Percentiles rank a stretch among this genome's conserved stretches.
These are phyloP conservation scores for Gerris lacustris DNA, from an alignment of 2,888 invertebrate species.

Conservation along the genomic window DNA sequence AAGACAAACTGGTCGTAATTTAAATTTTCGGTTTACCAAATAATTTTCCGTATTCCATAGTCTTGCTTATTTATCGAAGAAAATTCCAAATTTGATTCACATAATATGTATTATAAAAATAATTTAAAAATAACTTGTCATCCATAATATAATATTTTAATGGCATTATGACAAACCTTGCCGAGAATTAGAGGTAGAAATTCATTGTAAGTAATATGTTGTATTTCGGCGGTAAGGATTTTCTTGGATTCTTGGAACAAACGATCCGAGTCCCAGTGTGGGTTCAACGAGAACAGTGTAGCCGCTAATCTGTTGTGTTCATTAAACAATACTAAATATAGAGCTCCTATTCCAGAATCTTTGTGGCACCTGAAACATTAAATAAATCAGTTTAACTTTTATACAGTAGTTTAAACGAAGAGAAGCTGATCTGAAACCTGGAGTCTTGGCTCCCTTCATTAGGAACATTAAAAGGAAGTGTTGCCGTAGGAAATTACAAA, in stretches of 20 bases:
- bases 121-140: not conserved
- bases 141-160: not conserved
- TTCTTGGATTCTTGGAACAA: conserved; percentile 63
- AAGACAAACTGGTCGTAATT: too few relatives aligned
- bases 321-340: conserved; percentile 37
- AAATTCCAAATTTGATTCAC: not conserved
- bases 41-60: too few relatives aligned
- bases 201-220: conserved; percentile 73
- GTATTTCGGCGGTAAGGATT: conserved; percentile 63
- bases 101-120: not conserved
- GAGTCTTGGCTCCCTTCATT: too few relatives aligned
- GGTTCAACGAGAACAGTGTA: conserved; percentile 54
- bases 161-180: conserved; percentile 42
- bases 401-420: not conserved
- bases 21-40: too few relatives aligned
- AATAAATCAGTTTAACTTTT: not conserved
- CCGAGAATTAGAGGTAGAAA: conserved; percentile 67
- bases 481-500: too few relatives aligned
- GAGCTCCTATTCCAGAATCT: conserved; percentile 26
- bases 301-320: conserved; percentile 72
- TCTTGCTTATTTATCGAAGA: not conserved
- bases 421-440: not conserved
- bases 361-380: conserved; percentile 22
- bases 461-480: too few relatives aligned
- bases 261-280: conserved; percentile 66